phyloP scores from a whole-genome alignment of 1,140 invertebrate species.

The Diachasmimorpha longicaudata region DNA sequence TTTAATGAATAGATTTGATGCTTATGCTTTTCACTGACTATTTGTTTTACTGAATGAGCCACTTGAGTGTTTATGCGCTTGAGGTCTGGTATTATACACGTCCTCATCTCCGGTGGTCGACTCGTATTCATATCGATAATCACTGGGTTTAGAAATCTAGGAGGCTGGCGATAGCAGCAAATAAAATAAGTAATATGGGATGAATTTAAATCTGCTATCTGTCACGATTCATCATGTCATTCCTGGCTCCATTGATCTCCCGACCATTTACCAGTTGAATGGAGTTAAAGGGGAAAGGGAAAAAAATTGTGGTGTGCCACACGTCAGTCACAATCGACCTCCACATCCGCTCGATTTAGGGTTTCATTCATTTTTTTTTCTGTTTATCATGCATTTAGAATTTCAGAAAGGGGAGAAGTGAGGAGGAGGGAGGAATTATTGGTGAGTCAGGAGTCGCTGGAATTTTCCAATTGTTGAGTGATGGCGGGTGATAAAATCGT shows the following conservation, averaged over 20 bases:
- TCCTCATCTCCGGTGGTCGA: background rate
- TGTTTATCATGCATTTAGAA: background rate
- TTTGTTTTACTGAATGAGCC: background rate
- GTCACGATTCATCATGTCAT: background rate
- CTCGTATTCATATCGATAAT: background rate
- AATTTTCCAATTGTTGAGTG: background rate
- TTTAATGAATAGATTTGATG: slow-evolving; percentile 5
- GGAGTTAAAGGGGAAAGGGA: background rate
- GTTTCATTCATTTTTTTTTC: background rate
- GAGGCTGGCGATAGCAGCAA: background rate
- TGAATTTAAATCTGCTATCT: background rate
- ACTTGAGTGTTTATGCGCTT: background rate
- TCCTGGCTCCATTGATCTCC: background rate
- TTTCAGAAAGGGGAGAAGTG: background rate
- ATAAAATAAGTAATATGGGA: background rate
- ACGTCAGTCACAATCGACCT: slow-evolving; percentile 32
- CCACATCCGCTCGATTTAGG: slow-evolving; percentile 5
- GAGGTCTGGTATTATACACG: background rate
- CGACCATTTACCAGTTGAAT: background rate
- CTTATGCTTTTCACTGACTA: background rate
- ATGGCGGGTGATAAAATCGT: background rate
- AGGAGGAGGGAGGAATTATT: background rate
- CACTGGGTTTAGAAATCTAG: background rate
- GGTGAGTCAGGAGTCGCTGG: background rate
- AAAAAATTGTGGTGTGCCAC: background rate